phyloP scores from a whole-genome alignment of 1,140 invertebrate species.

The Anoplophora glabripennis region DNA sequence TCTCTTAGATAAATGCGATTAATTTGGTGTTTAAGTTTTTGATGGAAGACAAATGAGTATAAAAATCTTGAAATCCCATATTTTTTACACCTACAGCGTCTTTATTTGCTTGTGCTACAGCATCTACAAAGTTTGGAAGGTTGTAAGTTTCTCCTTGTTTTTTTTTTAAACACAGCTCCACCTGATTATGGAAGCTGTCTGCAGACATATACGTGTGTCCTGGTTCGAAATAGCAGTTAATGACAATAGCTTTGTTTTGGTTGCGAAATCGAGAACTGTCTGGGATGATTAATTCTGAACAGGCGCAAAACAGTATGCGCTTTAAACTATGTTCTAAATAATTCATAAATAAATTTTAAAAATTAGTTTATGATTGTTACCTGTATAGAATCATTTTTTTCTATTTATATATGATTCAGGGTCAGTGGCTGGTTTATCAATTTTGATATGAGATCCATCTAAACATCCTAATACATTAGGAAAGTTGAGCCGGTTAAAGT shows the following conservation, averaged over 20 bases:
- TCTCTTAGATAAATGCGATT: not conserved
- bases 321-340: too few relatives aligned
- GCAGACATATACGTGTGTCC: conserved; percentile 41
- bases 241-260: too few relatives aligned
- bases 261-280: too few relatives aligned
- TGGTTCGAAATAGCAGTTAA: conserved; percentile 15
- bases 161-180: conserved; percentile 32
- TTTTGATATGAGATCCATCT: conserved; percentile 33
- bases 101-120: not conserved
- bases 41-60: not conserved
- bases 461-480: conserved; percentile 27
- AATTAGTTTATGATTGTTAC: not conserved
- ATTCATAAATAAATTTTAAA: too few relatives aligned
- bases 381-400: conserved; percentile 27
- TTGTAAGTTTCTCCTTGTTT: conserved; percentile 35
- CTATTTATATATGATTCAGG: conserved; percentile 31
- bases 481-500: conserved; percentile 27
- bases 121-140: conserved; percentile 39
- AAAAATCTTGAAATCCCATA: too few relatives aligned
- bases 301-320: too few relatives aligned
- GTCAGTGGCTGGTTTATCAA: conserved; percentile 25
- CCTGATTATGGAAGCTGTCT: conserved; percentile 40
- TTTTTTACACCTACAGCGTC: too few relatives aligned
- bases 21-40: not conserved
- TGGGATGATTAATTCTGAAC: too few relatives aligned